phyloP scores from a whole-genome alignment of 2,888 invertebrate genomes.

The Drosophila nigritarsus region DNA sequence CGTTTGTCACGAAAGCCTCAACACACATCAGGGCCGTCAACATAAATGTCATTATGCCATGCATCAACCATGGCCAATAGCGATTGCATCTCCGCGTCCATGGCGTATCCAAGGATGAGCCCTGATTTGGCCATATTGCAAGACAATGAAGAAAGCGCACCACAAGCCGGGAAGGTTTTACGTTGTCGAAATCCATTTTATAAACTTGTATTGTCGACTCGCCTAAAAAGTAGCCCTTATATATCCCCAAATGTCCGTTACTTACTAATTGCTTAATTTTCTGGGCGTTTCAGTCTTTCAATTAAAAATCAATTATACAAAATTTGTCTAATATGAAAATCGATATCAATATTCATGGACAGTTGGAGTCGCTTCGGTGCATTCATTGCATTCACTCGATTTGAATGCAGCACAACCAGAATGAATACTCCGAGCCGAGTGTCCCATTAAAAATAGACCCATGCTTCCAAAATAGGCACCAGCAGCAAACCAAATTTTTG shows the following conservation, averaged over 20 bases:
- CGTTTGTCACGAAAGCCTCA: constrained; percentile 47
- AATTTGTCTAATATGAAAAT: constrained; percentile 38
- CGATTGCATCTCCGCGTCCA: constrained; percentile 15
- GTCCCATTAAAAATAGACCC: constrained; percentile 44
- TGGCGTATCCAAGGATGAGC: neutral
- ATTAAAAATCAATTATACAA: constrained; percentile 62
- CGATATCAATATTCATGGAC: constrained; percentile 25
- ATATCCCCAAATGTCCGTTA: constrained; percentile 16
- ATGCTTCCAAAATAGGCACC: constrained; percentile 52
- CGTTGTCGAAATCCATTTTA: constrained; percentile 45
- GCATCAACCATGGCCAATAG: constrained; percentile 25
- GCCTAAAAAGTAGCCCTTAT: constrained; percentile 16
- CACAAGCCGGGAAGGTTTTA: constrained; percentile 33
- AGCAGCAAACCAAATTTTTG: constrained; percentile 48
- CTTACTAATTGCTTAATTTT: constrained; percentile 60
- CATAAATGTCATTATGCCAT: constrained; percentile 18
- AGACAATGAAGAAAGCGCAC: constrained; percentile 18
- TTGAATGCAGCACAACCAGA: constrained; percentile 21
- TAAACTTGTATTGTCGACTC: constrained; percentile 8
- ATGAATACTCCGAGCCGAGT: constrained; percentile 26
- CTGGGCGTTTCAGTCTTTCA: constrained; percentile 46
- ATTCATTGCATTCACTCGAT: constrained; percentile 11
- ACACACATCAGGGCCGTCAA: constrained; percentile 49
- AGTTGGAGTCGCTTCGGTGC: constrained; percentile 7
- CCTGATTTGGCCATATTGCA: constrained; percentile 38